Evolutionary conservation across 2,797 vertebrate genomes (phyloP).

Genomic region (Urophycis tenuis): DNA sequence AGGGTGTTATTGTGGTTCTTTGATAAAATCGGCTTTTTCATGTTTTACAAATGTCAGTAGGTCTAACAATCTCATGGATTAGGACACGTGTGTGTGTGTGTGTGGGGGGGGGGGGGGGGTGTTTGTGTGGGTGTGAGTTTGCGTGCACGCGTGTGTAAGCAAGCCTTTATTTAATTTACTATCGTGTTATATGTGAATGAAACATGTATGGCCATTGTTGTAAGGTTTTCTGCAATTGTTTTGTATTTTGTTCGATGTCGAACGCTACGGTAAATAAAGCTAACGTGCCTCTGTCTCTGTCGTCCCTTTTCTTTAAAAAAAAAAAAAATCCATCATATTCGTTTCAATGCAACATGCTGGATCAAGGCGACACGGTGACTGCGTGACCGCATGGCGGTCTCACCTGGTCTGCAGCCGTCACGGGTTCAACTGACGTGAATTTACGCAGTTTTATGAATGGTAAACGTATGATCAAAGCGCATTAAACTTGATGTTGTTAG

Average conservation of each 20-base stretch:
- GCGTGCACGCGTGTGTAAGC: neutral
- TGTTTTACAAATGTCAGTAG: neutral
- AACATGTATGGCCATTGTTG: neutral
- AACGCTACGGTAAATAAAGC: neutral
- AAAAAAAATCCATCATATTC: neutral
- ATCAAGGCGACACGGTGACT: neutral
- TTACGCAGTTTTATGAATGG: neutral
- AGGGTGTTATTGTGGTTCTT: neutral
- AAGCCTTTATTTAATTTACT: conserved; percentile 50
- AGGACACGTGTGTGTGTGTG: conserved; percentile 5
- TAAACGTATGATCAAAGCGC: neutral
- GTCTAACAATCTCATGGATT: neutral
- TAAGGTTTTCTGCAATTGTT: neutral
- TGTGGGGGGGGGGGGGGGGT: conserved; percentile 1
- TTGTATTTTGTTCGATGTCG: neutral
- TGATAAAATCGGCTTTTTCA: neutral
- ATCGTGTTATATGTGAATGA: neutral
- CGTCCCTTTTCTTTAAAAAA: neutral
- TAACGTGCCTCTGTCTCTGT: neutral
- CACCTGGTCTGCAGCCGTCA: neutral
- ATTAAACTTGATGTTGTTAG: too few species aligned
- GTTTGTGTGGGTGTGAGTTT: neutral
- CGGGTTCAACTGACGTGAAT: neutral
- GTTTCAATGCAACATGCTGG: neutral
- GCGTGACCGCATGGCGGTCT: neutral